These are phyloP conservation scores for Rhynchophorus ferrugineus DNA, from an alignment of 1,140 invertebrate genomes.

Conservation along the genomic window DNA sequence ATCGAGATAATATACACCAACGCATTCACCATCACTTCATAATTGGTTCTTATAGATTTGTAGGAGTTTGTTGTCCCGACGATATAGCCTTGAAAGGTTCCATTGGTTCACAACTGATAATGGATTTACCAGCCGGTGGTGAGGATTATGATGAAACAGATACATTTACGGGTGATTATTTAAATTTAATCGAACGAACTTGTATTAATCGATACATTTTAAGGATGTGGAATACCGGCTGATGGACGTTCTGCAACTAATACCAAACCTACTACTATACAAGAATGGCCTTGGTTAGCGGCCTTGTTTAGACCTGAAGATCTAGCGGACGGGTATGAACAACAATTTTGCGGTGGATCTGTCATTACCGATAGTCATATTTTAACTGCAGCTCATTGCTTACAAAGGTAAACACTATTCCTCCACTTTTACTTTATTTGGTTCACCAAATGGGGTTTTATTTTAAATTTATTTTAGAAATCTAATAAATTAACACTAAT, in stretches of 20 bases:
- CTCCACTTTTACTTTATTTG: background rate
- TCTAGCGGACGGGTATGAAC: slow-evolving; percentile 37
- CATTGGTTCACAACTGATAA: slow-evolving; percentile 39
- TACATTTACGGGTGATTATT: slow-evolving; percentile 31
- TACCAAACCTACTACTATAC: slow-evolving; percentile 40
- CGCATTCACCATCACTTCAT: slow-evolving; percentile 1
- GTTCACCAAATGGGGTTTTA: background rate
- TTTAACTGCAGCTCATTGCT: slow-evolving; percentile 74
- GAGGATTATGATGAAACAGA: slow-evolving; percentile 41
- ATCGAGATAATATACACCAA: background rate
- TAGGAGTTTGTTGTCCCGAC: slow-evolving; percentile 59
- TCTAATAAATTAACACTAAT: too few species aligned
- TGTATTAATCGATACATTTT: slow-evolving; percentile 1
- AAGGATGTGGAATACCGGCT: slow-evolving; percentile 60
- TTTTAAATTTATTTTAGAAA: background rate
- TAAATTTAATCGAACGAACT: background rate
- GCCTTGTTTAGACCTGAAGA: slow-evolving; percentile 52
- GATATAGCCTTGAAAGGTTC: slow-evolving; percentile 34
- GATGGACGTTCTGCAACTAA: slow-evolving; percentile 54
- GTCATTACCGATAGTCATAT: slow-evolving; percentile 72
- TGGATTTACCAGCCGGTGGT: slow-evolving; percentile 42
- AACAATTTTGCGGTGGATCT: slow-evolving; percentile 68
- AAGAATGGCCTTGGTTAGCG: slow-evolving; percentile 73
- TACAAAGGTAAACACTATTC: slow-evolving; percentile 19
- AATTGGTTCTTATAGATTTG: slow-evolving; percentile 40